Evolutionary conservation across 1,140 invertebrate genomes (phyloP), one percentile per base, ranked within the genome.

Genomic region (Glossosoma conforme): DNA sequence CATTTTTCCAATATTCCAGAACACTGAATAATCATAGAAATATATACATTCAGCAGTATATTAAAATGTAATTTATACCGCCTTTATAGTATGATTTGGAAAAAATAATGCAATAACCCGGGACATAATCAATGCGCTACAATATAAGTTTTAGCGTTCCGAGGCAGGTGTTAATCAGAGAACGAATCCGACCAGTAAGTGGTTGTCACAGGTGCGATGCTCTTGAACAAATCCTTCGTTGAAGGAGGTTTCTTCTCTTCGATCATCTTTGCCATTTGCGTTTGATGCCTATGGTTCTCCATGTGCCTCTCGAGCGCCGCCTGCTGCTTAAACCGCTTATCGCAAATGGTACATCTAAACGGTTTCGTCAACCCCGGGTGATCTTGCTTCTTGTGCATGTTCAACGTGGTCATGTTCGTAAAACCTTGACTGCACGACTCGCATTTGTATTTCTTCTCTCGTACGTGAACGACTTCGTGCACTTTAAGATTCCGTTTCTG

Each of bases 401-500:
- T 73, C 5, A 79, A 40, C 0, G 73, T 73, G 2, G 72, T 75
- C 14, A 70, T 71, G 33, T 76, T 73, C 0, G 72, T 78, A 50
- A 78, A 79, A 36, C 72, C 75, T 55, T 84, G 77, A 5, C 70
- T 65, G 54, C 84, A 86, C 37, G 78, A 80, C 57, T 82, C 78
- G 59, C 84, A 86, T 52, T 81, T 76, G 53, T 82, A 85, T 21
- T 84, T 79, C 59, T 85, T 81, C 15, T 86, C 81, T 11, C 80
- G 81, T 13, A 82, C 80, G 44, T 85, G 84, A 15, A 77, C 76
- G 33, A 68, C 71, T 51, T 71, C 72, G 52, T 79, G 77, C 36
- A 69, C 61, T 15, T 67, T 65, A 18, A 80, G 65, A 33, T 80
- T 74, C 24, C 70, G 72, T 18, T 61, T 76, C 5, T 76, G 76